Conservation (phyloP, 2,888 invertebrate species). For the Polymixis lichenea region DNA sequence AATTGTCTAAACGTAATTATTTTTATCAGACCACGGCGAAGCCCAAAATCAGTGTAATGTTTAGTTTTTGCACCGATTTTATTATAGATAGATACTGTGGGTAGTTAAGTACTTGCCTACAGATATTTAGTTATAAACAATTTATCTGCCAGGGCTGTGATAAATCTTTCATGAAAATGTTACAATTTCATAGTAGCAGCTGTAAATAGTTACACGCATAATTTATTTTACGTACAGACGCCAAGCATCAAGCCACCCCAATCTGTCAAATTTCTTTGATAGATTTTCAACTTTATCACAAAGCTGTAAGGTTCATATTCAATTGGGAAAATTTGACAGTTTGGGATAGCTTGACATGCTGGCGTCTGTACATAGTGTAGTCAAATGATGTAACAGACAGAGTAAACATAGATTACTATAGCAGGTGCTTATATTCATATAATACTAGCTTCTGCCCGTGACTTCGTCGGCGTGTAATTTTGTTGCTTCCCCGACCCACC, state of each 20-base stretch:
- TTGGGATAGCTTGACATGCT: no score
- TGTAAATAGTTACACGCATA: not conserved
- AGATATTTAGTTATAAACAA: not conserved
- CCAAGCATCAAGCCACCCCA: no score
- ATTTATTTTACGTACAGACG: not conserved
- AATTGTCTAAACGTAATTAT: not conserved
- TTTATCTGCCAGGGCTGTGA: not conserved
- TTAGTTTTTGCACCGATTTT: not conserved
- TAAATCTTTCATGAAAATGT: not conserved
- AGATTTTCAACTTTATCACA: no score
- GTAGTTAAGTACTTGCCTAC: no score
- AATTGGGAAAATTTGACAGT: no score
- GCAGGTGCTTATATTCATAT: not conserved
- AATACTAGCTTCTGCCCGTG: no score
- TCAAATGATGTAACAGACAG: slow-evolving; percentile 12
- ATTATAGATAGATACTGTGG: no score
- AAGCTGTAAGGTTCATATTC: no score
- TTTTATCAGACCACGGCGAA: not conserved
- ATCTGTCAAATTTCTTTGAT: no score
- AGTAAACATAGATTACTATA: not conserved
- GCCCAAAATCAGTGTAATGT: not conserved
- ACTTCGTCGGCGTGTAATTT: no score
- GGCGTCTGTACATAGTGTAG: not conserved
- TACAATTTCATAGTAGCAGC: not conserved
- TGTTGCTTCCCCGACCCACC: no score